Conservation (phyloP, 2,797 vertebrate genomes). For the Gila robusta region DNA sequence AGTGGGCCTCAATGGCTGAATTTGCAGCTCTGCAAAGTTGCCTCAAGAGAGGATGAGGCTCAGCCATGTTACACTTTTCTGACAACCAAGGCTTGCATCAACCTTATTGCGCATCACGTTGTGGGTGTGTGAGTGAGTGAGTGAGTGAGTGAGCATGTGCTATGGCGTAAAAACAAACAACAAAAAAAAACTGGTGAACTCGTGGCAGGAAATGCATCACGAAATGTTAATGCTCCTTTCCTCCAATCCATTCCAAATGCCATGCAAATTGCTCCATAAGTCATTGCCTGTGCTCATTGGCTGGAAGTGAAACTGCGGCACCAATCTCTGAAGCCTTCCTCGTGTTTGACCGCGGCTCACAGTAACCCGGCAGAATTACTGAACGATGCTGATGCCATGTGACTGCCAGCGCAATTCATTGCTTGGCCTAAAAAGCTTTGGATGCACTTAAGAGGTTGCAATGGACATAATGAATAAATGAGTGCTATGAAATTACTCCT, state of each 20-base stretch:
- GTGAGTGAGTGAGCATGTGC: constrained; percentile 23
- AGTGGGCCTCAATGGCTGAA: constrained; percentile 39
- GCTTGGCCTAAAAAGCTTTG: constrained; percentile 64
- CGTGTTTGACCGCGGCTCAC: constrained; percentile 36
- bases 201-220: constrained; percentile 47
- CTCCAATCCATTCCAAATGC: constrained; percentile 49
- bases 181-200: not conserved
- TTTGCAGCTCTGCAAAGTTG: constrained; percentile 41
- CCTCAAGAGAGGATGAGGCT: constrained; percentile 41
- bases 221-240: constrained; percentile 36
- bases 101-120: constrained; percentile 1
- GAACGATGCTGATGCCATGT: constrained; percentile 51
- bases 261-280: constrained; percentile 53
- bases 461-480: constrained; percentile 68
- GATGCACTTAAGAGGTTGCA: constrained; percentile 65
- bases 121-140: constrained; percentile 31
- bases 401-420: constrained; percentile 64
- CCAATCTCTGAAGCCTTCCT: constrained; percentile 36
- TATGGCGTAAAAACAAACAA: not conserved
- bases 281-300: constrained; percentile 42
- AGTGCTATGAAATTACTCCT: constrained; percentile 61
- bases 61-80: constrained; percentile 38
- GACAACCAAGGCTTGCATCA: constrained; percentile 38
- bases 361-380: constrained; percentile 57
- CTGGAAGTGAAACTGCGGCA: constrained; percentile 14